Evolutionary conservation across 1,140 invertebrate genomes (phyloP), one percentile per base, ranked within the genome.

Genomic region (Aphis gossypii): DNA sequence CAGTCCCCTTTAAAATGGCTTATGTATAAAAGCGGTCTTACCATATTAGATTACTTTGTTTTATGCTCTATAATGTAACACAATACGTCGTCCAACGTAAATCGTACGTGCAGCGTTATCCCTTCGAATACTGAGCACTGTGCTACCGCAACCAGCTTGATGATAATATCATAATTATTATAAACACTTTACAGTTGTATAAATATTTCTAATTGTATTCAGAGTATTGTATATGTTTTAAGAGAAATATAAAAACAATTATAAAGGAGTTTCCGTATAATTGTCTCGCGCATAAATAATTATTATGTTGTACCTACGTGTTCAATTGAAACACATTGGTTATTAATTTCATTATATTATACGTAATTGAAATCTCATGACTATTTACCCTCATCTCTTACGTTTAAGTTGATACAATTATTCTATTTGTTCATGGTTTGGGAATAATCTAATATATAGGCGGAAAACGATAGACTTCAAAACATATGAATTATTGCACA

Each of bases 1-100:
- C 60, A n/a, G 23, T 38, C 30, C n/a, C 48, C n/a, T 23, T 88
- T 48, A 87, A 87, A 87, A 87, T 87, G 84, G 84, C 83, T 84
- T 41, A 84, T 84, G 83, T 84, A 84, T 84, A 84, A 84, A 84
- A 84, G 83, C 41, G 83, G 41, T 44, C 83, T 41, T 44, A 23
- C 41, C 83, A 44, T 84, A 84, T 84, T 84, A 84, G 83, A 84
- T 84, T 84, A 84, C 83, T 84, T 9, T 41, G 38, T 84, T 41
- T 41, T 84, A 84, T 44, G 83, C 41, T 84, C 83, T 84, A 44
- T 84, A 41, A 44, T 84, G 38, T 44, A 84, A 84, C 83, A 84
- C 41, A 84, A 84, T 84, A 84, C 83, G 38, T 84, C 83, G 41
- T 84, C 83, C 83, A 44, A n/a, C 60, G 30, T 76, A 76, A 76